Percentiles rank a stretch among this genome's conserved stretches.
Conservation (phyloP, 2,797 vertebrate genomes). For the Ptychadena robeensis region DNA sequence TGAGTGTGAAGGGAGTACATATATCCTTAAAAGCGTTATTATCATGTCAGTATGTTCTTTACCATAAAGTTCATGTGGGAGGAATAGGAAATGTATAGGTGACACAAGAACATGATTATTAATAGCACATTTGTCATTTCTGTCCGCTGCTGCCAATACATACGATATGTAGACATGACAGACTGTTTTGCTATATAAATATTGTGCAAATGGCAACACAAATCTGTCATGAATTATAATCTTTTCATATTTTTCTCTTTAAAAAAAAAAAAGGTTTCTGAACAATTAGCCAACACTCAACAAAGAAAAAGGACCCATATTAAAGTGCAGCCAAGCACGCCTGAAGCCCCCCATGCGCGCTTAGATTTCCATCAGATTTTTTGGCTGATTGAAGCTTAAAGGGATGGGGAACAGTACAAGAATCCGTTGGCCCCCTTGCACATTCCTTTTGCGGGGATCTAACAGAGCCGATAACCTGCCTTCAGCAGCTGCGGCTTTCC, state of each 20-base stretch:
- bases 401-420: too few relatives aligned
- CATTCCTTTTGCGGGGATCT: too few relatives aligned
- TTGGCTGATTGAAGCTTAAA: too few relatives aligned
- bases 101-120: slow-evolving; percentile 9
- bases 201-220: neutral
- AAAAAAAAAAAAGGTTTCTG: neutral
- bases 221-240: neutral
- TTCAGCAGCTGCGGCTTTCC: too few relatives aligned
- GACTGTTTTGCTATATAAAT: neutral
- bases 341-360: too few relatives aligned
- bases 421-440: too few relatives aligned
- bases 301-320: neutral
- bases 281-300: neutral
- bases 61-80: slow-evolving; percentile 20
- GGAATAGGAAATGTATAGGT: neutral
- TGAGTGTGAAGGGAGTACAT: neutral
- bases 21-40: slow-evolving; percentile 7
- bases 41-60: slow-evolving; percentile 33
- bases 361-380: too few relatives aligned
- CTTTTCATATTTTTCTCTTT: neutral
- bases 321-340: too few relatives aligned
- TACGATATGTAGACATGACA: neutral
- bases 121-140: neutral
- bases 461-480: too few relatives aligned
- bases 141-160: neutral